phyloP scores from a whole-genome alignment of 1,140 invertebrate genomes.

The Halictus rubicundus region DNA sequence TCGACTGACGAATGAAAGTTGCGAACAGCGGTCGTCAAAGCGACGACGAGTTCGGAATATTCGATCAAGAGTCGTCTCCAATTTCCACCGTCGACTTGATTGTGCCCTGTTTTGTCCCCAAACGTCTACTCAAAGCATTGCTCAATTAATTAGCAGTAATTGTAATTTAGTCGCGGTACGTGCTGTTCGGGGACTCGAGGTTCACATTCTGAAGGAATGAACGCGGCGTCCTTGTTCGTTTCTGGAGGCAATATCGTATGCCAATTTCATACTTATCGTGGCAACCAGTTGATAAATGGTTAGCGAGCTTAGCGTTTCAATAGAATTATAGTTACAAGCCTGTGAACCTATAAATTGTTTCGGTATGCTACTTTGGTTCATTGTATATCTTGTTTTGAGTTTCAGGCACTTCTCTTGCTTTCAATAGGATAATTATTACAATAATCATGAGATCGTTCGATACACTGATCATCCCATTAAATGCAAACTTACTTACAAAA shows the following conservation, averaged over 20 bases:
- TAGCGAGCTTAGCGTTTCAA: too few relatives aligned
- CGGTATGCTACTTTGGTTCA: too few relatives aligned
- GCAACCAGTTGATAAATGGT: too few relatives aligned
- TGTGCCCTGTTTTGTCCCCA: slow-evolving; percentile 33
- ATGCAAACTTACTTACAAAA: too few relatives aligned
- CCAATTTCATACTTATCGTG: not conserved
- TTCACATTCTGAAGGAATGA: slow-evolving; percentile 26
- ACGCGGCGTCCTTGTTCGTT: not conserved
- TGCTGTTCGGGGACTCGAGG: slow-evolving; percentile 28
- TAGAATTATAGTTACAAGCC: too few relatives aligned
- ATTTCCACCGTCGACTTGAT: slow-evolving; percentile 45
- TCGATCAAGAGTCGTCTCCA: slow-evolving; percentile 47
- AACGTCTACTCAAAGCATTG: slow-evolving; percentile 48
- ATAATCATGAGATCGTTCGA: too few relatives aligned
- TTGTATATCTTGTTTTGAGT: too few relatives aligned
- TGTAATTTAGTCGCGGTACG: slow-evolving; percentile 65
- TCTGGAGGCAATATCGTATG: not conserved
- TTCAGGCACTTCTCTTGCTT: too few relatives aligned
- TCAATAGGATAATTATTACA: too few relatives aligned
- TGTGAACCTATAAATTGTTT: too few relatives aligned
- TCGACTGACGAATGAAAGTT: not conserved
- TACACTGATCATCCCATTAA: too few relatives aligned
- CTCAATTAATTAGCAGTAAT: slow-evolving; percentile 76
- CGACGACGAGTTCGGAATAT: slow-evolving; percentile 31
- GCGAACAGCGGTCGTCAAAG: slow-evolving; percentile 1